Percentiles rank a stretch among this genome's conserved stretches.
Conservation (phyloP, 2,113 vertebrate species). For the Caretta caretta region DNA sequence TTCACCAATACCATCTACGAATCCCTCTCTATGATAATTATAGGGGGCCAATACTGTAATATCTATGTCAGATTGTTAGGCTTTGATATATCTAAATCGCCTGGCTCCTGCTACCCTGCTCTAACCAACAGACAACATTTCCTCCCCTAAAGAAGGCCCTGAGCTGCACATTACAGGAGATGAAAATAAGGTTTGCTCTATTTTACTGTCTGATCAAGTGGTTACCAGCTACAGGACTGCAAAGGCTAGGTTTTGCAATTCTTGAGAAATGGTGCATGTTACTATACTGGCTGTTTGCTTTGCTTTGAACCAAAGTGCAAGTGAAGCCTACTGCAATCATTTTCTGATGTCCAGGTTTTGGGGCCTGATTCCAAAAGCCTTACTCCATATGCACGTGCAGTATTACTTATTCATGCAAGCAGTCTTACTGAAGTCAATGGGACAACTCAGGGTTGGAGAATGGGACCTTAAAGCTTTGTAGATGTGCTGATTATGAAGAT, state of each 20-base stretch:
- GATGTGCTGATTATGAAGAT: background rate
- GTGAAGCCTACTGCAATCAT: background rate
- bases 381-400: background rate
- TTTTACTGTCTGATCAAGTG: background rate
- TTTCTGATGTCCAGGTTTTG: background rate
- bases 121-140: background rate
- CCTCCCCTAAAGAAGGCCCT: background rate
- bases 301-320: background rate
- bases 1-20: slow-evolving; percentile 64
- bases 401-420: background rate
- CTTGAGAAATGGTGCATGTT: background rate
- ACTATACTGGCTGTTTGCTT: accelerated
- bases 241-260: background rate
- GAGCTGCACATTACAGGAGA: background rate
- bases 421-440: background rate
- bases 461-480: background rate
- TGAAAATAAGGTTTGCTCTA: background rate
- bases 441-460: accelerated
- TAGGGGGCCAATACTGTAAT: slow-evolving; percentile 49
- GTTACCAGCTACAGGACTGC: background rate
- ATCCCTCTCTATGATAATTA: slow-evolving; percentile 55
- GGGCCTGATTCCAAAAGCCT: background rate
- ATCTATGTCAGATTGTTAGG: slow-evolving; percentile 60
- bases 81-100: slow-evolving; percentile 22
- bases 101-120: background rate